Percentiles rank a stretch among this genome's conserved stretches.
Conservation (phyloP, 2,797 vertebrate genomes). For the Myripristis murdjan region DNA sequence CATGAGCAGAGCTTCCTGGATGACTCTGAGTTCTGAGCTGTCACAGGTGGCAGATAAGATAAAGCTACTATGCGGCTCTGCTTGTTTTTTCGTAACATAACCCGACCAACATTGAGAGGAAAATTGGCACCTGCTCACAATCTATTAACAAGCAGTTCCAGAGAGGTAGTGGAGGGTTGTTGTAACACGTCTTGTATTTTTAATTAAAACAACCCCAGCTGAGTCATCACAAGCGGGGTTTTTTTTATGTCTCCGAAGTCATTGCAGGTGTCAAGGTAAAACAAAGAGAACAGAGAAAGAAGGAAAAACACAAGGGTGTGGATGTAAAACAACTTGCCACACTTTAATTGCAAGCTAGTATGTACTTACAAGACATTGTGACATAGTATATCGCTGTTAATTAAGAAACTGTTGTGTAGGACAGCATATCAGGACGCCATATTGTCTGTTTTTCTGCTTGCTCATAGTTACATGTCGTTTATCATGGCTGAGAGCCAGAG, state of each 20-base stretch:
- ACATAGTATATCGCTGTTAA: conserved; percentile 70
- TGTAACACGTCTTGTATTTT: conserved; percentile 82
- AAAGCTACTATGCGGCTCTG: conserved; percentile 73
- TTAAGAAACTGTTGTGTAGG: conserved; percentile 44
- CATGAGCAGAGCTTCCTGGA: conserved; percentile 68
- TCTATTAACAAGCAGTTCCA: conserved; percentile 73
- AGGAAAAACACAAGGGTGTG: conserved; percentile 51
- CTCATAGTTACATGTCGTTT: conserved; percentile 57
- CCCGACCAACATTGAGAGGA: conserved; percentile 61
- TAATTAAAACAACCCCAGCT: conserved; percentile 81
- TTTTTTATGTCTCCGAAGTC: conserved; percentile 67
- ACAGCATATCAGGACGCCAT: conserved; percentile 42
- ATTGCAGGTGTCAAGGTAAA: conserved; percentile 75
- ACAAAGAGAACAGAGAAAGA: conserved; percentile 64
- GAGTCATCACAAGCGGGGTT: conserved; percentile 74
- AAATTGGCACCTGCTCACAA: conserved; percentile 74
- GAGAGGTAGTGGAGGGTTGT: conserved; percentile 70
- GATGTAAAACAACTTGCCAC: conserved; percentile 69
- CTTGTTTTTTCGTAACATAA: conserved; percentile 81
- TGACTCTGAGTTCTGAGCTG: conserved; percentile 71
- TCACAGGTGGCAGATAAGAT: conserved; percentile 79
- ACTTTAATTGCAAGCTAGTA: conserved; percentile 49
- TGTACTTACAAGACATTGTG: conserved; percentile 63
- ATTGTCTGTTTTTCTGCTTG: conserved; percentile 60
- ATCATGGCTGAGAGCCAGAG: conserved; percentile 60